Percentiles rank a stretch among this genome's conserved stretches.
phyloP scores from a whole-genome alignment of 2,888 invertebrate species.

The Carterocephalus palaemon region DNA sequence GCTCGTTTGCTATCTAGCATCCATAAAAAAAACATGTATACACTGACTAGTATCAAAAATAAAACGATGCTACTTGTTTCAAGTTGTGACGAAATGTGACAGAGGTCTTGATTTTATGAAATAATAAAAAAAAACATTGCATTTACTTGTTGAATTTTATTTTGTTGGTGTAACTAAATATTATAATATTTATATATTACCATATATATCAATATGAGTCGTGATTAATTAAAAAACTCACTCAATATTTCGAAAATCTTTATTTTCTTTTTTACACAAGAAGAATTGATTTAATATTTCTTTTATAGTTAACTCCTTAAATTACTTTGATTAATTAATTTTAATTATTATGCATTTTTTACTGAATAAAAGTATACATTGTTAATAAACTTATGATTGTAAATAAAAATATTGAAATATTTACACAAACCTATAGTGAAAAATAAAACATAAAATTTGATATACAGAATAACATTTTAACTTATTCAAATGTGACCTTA shows the following conservation, averaged over 20 bases:
- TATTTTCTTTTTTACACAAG: conserved; percentile 69
- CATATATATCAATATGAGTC: no score
- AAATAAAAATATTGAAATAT: conserved; percentile 64
- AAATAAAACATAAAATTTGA: conserved; percentile 59
- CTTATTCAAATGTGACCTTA: conserved; percentile 34
- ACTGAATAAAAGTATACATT: conserved; percentile 48
- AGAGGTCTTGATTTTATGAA: no score
- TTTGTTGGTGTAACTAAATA: no score
- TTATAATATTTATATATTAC: no score
- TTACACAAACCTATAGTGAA: conserved; percentile 69
- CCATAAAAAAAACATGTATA: no score
- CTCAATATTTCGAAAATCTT: conserved; percentile 56
- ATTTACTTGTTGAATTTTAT: no score
- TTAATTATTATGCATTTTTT: conserved; percentile 45
- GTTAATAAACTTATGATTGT: conserved; percentile 57
- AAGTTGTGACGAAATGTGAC: no score
- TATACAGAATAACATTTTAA: conserved; percentile 59
- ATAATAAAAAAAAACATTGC: no score
- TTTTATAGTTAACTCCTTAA: conserved; percentile 58
- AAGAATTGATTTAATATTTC: conserved; percentile 61
- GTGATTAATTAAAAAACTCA: no score
- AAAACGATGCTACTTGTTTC: no score
- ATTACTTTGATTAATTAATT: conserved; percentile 52
- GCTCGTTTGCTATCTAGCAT: no score
- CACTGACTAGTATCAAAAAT: no score